These are phyloP conservation scores for Drosophila repleta DNA, from an alignment of 1,140 invertebrate species.

Conservation along the genomic window DNA sequence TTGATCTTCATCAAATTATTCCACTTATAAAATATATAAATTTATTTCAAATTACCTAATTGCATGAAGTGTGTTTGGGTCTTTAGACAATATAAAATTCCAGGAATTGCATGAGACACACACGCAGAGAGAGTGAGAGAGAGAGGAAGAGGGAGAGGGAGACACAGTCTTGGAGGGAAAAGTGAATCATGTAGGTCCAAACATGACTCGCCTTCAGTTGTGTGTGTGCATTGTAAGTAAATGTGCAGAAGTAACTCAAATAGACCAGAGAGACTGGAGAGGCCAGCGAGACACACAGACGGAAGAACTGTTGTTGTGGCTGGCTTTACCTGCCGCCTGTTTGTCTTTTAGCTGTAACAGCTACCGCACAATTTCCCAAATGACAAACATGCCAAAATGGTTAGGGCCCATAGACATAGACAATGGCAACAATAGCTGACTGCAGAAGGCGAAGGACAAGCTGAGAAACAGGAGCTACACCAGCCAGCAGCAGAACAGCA, in stretches of 20 bases:
- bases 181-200: constrained; percentile 28
- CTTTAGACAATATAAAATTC: not conserved
- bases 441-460: constrained; percentile 21
- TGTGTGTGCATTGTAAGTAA: constrained; percentile 25
- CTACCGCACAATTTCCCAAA: constrained; percentile 80
- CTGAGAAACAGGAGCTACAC: constrained; percentile 22
- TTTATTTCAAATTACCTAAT: not conserved
- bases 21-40: too few species aligned
- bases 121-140: not conserved
- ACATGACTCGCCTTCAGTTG: constrained; percentile 1
- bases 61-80: not conserved
- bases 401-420: constrained; percentile 57
- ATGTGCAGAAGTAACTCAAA: constrained; percentile 31
- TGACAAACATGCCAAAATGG: constrained; percentile 82
- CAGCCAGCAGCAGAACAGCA: constrained; percentile 13
- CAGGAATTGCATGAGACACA: not conserved
- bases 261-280: constrained; percentile 21
- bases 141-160: too few species aligned
- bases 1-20: too few species aligned
- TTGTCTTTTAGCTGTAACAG: constrained; percentile 68
- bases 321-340: constrained; percentile 64
- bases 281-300: not conserved
- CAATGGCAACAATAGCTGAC: constrained; percentile 60
- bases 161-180: not conserved
- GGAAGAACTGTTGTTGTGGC: not conserved